phyloP scores from a whole-genome alignment of 2,113 vertebrate species.

The Petrocephalus zakoni region DNA sequence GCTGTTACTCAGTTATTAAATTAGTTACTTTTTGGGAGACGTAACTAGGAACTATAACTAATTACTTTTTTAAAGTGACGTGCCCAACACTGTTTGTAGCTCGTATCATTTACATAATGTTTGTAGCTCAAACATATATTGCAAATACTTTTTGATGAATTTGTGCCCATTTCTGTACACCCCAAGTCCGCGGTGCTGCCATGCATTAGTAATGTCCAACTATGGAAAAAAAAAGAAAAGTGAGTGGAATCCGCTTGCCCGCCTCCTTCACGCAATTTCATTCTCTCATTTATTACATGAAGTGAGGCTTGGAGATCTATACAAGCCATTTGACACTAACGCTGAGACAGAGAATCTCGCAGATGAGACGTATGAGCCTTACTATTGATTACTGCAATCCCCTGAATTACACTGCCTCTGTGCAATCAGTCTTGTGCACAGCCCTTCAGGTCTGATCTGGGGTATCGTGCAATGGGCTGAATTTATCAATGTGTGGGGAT shows the following conservation, averaged over 20 bases:
- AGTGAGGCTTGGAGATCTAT: conserved; percentile 25
- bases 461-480: conserved; percentile 35
- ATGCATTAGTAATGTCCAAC: background rate
- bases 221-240: conserved; percentile 23
- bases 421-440: conserved; percentile 38
- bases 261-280: conserved; percentile 24
- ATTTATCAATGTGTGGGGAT: conserved; percentile 44
- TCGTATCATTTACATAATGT: no score
- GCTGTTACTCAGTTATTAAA: no score
- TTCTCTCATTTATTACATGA: conserved; percentile 38
- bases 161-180: background rate
- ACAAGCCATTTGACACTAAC: conserved; percentile 19
- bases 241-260: background rate
- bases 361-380: conserved; percentile 43
- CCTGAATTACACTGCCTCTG: conserved; percentile 43
- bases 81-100: no score
- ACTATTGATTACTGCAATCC: conserved; percentile 50
- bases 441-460: conserved; percentile 47
- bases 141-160: no score
- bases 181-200: background rate
- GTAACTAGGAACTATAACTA: no score
- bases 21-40: no score
- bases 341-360: conserved; percentile 14
- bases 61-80: no score
- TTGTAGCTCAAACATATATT: no score